A percentile compares a stretch with the other conserved stretches of the same genome.
These are phyloP conservation scores for Reinhardtius hippoglossoides DNA, from an alignment of 2,113 vertebrate genomes.

Conservation along the genomic window DNA sequence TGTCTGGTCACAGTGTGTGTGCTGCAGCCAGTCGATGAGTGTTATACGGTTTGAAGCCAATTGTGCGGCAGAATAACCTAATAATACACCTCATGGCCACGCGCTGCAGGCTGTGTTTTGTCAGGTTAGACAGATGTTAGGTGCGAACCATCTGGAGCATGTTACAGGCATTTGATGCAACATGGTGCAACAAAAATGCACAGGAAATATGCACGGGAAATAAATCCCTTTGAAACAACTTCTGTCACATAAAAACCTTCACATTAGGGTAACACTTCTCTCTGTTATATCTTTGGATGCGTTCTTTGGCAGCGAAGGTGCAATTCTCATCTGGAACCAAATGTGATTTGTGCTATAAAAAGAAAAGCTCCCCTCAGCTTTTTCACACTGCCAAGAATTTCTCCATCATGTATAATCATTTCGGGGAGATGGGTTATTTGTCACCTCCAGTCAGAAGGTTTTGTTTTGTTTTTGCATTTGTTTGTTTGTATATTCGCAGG, in stretches of 20 bases:
- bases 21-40: conserved; percentile 43
- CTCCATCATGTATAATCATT: conserved; percentile 8
- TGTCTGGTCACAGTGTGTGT: conserved; percentile 6
- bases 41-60: conserved; percentile 47
- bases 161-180: conserved; percentile 44
- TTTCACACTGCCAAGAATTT: conserved; percentile 41
- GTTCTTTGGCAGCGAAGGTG: conserved; percentile 44
- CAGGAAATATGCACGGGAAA: too few relatives aligned
- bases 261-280: conserved; percentile 41
- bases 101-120: conserved; percentile 62
- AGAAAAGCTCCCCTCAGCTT: conserved; percentile 23
- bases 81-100: conserved; percentile 64
- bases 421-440: background rate
- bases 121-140: conserved; percentile 68
- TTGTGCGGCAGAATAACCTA: conserved; percentile 61
- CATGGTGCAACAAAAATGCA: conserved; percentile 14
- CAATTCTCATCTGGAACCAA: conserved; percentile 56
- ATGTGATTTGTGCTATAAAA: conserved; percentile 42
- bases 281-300: conserved; percentile 37
- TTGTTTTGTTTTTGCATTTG: background rate
- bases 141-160: conserved; percentile 58
- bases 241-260: conserved; percentile 40
- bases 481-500: too few relatives aligned
- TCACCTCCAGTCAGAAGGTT: conserved; percentile 3
- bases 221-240: conserved; percentile 8